Evolutionary conservation across 2,888 invertebrate species (phyloP), one percentile per base, ranked within the genome.

Genomic region (Brachyptera risi): DNA sequence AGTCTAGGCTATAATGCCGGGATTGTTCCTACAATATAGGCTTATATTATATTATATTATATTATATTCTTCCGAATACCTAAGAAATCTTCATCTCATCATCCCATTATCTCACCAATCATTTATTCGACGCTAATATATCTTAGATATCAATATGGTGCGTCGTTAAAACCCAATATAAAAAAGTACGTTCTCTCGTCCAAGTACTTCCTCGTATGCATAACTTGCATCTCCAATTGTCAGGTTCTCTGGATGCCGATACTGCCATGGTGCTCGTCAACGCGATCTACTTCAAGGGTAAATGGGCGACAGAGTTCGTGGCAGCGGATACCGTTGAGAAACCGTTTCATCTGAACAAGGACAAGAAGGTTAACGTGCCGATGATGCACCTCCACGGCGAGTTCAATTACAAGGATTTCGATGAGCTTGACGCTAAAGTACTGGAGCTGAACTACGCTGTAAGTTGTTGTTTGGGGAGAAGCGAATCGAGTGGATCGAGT

Each of bases 251-350:
- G 63, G 70, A 89, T 1, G 70, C 79, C 26, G 78, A 82, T 56
- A 81, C 85, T 19, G 78, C 86, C 1, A 79, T 91, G 61, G 85
- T 93, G 2, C 79, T 94, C 4, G 82, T 92, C 1, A 94, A 92
- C 72, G 92, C 92, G 0, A 82, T 94, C 15, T 92, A 92, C 72
- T 94, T 94, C 76, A 92, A 92, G 79, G 83, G 81, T 70, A 78
- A 80, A 35, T 94, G 93, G 92, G 73, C 77, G 47, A 72, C 80
- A 27, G 79, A 84, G 67, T 96, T 95, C 70, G 71, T 85, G 23
- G 70, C 77, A 0, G 68, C 70, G 0, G 31, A 68, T 1, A 94
- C 93, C 0, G 67, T 63, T 15, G 77, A 82, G 0, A 78, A 76
- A 58, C 80, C 82, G 1, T 96, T 96, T 77, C 79, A 84, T 69